Evolutionary conservation across 2,113 vertebrate genomes (phyloP).

Genomic region (Notechis scutatus): DNA sequence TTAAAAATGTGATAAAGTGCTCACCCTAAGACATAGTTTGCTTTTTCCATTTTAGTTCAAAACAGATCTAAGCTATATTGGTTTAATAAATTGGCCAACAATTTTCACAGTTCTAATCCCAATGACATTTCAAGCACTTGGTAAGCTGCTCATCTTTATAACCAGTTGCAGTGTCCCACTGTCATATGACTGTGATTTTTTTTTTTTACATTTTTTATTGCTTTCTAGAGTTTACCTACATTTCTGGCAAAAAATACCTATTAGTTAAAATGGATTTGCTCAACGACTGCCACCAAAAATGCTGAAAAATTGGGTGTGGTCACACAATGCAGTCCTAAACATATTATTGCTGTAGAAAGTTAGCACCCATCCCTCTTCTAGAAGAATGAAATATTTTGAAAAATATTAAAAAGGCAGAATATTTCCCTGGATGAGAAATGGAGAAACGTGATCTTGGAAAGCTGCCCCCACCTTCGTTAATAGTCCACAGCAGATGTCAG

Average conservation of each 20-base stretch:
- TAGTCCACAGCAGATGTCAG: too few relatives aligned
- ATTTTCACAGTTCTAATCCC: background rate
- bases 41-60: background rate
- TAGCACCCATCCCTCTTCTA: too few relatives aligned
- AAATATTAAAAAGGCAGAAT: too few relatives aligned
- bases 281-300: background rate
- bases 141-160: background rate
- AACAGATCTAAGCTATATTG: background rate
- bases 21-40: background rate
- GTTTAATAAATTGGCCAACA: background rate
- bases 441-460: too few relatives aligned
- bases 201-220: background rate
- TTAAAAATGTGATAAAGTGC: background rate
- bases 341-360: background rate
- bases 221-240: background rate
- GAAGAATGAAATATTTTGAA: too few relatives aligned
- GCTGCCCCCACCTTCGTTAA: too few relatives aligned
- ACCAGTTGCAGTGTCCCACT: background rate
- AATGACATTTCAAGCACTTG: background rate
- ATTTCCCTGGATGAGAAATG: too few relatives aligned
- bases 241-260: background rate
- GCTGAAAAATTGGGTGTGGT: background rate
- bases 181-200: background rate
- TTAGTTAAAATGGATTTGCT: background rate
- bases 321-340: background rate